Evolutionary conservation across 2,888 invertebrate genomes (phyloP).

Genomic region (Tinea trinotella): DNA sequence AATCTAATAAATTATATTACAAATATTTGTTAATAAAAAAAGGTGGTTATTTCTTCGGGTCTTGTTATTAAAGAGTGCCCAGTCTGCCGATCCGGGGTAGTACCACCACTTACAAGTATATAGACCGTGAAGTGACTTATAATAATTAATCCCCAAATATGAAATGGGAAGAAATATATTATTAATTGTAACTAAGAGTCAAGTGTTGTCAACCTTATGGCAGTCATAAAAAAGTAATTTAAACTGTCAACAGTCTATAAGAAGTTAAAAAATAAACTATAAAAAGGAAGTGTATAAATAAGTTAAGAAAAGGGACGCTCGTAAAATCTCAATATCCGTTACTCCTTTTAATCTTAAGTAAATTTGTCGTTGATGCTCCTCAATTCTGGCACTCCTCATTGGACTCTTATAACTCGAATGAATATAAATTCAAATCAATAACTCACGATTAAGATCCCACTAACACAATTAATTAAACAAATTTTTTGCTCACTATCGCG

Average conservation of each 20-base stretch:
- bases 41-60: too few species aligned
- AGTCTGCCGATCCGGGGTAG: too few species aligned
- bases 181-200: not conserved
- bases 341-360: conserved; percentile 38
- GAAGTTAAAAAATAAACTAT: not conserved
- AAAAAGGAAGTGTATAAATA: conserved; percentile 16
- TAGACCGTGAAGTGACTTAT: too few species aligned
- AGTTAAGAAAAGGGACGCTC: conserved; percentile 29
- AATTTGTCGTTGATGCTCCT: conserved; percentile 33
- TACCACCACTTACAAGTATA: too few species aligned
- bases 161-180: not conserved
- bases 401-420: conserved; percentile 2
- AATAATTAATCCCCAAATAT: too few species aligned
- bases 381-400: not conserved
- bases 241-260: conserved; percentile 16
- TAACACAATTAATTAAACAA: too few species aligned
- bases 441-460: too few species aligned
- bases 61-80: too few species aligned
- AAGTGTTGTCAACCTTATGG: conserved; percentile 8
- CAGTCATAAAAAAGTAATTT: conserved; percentile 2
- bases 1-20: too few species aligned
- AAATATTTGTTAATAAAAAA: too few species aligned
- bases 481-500: too few species aligned
- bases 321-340: conserved; percentile 51
- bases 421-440: too few species aligned